Conservation (phyloP, 2,888 invertebrate genomes). For the Allophyes oxyacanthae region DNA sequence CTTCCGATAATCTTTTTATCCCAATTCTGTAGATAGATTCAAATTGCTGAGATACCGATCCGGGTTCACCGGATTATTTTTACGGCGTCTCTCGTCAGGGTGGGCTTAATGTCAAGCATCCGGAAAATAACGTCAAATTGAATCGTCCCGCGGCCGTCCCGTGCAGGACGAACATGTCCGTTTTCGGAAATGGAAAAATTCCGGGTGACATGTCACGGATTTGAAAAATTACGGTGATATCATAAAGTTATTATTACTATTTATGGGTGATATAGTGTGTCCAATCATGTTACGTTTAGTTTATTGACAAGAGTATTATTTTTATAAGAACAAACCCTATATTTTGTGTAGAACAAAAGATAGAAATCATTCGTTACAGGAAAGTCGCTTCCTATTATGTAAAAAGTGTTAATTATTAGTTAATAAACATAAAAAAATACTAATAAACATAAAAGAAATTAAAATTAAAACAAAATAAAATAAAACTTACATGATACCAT, state of each 20-base stretch:
- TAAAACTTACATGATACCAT: conserved; percentile 90
- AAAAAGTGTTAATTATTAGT: conserved; percentile 1
- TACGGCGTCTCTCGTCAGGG: conserved; percentile 38
- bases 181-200: conserved; percentile 41
- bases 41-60: conserved; percentile 30
- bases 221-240: too few species aligned
- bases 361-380: too few species aligned
- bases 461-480: conserved; percentile 35
- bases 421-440: not conserved
- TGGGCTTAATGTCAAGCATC: conserved; percentile 44
- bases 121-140: conserved; percentile 67
- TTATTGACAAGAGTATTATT: too few species aligned
- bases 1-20: conserved; percentile 5
- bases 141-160: conserved; percentile 48
- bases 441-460: not conserved
- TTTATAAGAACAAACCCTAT: too few species aligned
- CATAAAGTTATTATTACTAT: too few species aligned
- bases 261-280: too few species aligned
- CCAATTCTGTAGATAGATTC: conserved; percentile 31
- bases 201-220: not conserved
- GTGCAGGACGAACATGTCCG: conserved; percentile 19
- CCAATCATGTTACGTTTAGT: too few species aligned
- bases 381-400: too few species aligned
- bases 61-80: conserved; percentile 52
- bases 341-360: too few species aligned